phyloP scores from a whole-genome alignment of 2,113 vertebrate species.

The Clarias magur region DNA sequence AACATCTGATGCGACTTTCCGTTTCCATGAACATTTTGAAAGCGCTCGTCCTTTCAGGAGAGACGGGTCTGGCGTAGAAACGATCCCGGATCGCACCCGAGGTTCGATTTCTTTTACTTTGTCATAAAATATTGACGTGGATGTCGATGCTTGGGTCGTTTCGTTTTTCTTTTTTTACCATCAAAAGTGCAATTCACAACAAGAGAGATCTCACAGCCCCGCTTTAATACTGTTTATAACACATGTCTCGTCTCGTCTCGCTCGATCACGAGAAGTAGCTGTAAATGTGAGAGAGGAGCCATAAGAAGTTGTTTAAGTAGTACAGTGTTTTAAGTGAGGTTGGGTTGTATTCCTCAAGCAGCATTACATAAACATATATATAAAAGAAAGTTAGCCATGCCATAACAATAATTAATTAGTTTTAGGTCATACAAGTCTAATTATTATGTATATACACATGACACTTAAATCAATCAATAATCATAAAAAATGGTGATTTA shows the following conservation, averaged over 20 bases:
- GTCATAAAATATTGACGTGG: conserved; percentile 10
- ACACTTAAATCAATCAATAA: background rate
- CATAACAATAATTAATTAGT: background rate
- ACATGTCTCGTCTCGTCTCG: background rate
- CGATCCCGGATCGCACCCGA: conserved; percentile 22
- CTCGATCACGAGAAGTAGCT: background rate
- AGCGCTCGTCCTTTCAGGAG: conserved; percentile 34
- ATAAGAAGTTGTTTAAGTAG: background rate
- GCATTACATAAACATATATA: no score
- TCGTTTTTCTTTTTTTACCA: conserved; percentile 20
- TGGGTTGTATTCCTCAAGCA: no score
- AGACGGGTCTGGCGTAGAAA: conserved; percentile 45
- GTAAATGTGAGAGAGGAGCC: background rate
- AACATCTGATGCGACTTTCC: conserved; percentile 4
- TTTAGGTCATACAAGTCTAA: background rate
- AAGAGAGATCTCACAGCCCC: conserved; percentile 32
- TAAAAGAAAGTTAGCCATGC: no score
- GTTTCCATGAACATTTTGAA: background rate
- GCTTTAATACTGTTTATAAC: background rate
- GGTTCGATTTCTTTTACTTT: conserved; percentile 41
- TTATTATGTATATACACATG: background rate
- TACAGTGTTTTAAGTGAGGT: background rate
- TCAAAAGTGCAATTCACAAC: conserved; percentile 57
- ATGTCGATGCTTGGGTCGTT: conserved; percentile 21
- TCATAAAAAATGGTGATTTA: background rate